These are phyloP conservation scores for Empis stercorea DNA, from an alignment of 2,888 invertebrate species.

Conservation along the genomic window DNA sequence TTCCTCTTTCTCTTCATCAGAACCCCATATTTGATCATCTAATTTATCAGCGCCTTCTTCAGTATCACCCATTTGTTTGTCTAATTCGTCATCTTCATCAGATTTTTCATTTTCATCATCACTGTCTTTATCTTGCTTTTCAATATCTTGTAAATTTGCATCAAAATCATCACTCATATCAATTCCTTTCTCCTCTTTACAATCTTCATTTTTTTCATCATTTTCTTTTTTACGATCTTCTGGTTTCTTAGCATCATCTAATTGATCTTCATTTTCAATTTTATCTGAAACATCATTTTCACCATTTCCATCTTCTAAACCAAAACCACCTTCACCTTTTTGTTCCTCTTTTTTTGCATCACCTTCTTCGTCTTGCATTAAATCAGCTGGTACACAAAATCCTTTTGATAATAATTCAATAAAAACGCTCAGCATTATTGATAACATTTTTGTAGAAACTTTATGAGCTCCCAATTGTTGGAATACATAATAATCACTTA, in stretches of 20 bases:
- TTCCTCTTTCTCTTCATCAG: constrained; percentile 65
- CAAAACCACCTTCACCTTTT: constrained; percentile 60
- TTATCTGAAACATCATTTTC: constrained; percentile 90
- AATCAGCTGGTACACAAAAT: constrained; percentile 83
- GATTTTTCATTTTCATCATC: constrained; percentile 46
- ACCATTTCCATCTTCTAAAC: constrained; percentile 83
- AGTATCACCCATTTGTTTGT: constrained; percentile 95
- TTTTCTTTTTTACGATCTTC: constrained; percentile 53
- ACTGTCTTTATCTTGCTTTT: constrained; percentile 45
- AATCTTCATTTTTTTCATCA: constrained; percentile 50
- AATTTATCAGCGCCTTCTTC: constrained; percentile 73
- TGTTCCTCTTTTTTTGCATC: constrained; percentile 40
- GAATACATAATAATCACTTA: constrained; percentile 67
- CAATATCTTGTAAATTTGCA: constrained; percentile 48
- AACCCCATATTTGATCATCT: constrained; percentile 72
- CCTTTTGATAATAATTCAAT: constrained; percentile 74
- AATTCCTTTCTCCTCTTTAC: constrained; percentile 80
- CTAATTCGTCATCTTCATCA: constrained; percentile 65
- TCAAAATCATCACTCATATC: constrained; percentile 97
- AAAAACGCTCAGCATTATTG: constrained; percentile 71
- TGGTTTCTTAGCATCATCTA: constrained; percentile 74
- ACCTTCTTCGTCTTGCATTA: constrained; percentile 59
- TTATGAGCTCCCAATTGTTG: constrained; percentile 68
- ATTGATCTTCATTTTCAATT: constrained; percentile 71
- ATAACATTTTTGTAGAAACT: constrained; percentile 68